A percentile compares a stretch with the other conserved stretches of the same genome.
These are phyloP conservation scores for Coregonus clupeaformis DNA, from an alignment of 2,113 vertebrate species.

Conservation along the genomic window DNA sequence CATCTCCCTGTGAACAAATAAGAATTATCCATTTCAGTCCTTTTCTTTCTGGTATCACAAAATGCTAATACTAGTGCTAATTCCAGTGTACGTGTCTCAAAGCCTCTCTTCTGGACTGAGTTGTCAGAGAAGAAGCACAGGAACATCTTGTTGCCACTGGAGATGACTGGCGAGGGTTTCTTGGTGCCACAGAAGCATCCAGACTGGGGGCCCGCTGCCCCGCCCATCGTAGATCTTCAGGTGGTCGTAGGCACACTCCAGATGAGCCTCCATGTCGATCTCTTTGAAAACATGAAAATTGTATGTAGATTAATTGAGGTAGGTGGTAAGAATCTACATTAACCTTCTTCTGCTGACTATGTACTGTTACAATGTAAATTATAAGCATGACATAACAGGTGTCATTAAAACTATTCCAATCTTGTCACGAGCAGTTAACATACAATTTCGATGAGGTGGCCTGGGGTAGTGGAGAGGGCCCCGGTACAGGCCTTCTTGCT, in stretches of 20 bases:
- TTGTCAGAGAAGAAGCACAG: constrained; percentile 90
- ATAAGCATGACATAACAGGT: background rate
- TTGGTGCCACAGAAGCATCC: constrained; percentile 85
- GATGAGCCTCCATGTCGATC: constrained; percentile 90
- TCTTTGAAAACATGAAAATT: constrained; percentile 81
- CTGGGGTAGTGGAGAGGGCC: constrained; percentile 82
- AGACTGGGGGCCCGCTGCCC: constrained; percentile 76
- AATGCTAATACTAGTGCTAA: background rate
- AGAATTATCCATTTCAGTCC: too few species aligned
- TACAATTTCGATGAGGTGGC: constrained; percentile 92
- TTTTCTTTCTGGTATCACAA: too few species aligned
- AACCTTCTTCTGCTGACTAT: background rate
- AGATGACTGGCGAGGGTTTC: constrained; percentile 80
- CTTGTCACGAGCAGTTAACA: constrained; percentile 21
- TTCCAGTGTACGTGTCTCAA: constrained; percentile 59
- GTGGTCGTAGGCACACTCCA: constrained; percentile 91
- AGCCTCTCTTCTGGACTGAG: constrained; percentile 91
- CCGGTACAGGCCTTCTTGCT: constrained; percentile 92
- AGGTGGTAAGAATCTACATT: background rate
- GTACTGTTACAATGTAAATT: background rate
- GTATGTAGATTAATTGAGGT: background rate
- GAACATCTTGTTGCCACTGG: constrained; percentile 82
- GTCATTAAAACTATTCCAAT: background rate
- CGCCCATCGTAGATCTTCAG: constrained; percentile 86
- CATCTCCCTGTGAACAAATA: too few species aligned